Evolutionary conservation across 2,113 vertebrate genomes (phyloP).

Genomic region (Hippocampus comes): DNA sequence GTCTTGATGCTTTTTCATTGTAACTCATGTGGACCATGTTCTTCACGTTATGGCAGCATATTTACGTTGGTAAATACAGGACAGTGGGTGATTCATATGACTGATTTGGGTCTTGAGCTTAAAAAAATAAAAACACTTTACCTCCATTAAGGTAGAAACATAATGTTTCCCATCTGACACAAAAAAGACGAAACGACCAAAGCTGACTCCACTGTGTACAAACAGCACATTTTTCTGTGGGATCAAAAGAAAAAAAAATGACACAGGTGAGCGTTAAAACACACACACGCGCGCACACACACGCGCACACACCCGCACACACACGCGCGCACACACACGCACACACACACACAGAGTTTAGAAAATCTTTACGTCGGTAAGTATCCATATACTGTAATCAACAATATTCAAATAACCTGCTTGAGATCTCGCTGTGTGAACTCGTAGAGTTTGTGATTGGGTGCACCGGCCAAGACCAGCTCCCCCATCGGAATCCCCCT

Average conservation of each 20-base stretch:
- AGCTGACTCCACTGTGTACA: constrained; percentile 76
- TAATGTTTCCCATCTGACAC: constrained; percentile 85
- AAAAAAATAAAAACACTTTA: background rate
- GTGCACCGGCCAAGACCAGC: constrained; percentile 75
- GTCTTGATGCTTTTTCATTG: background rate
- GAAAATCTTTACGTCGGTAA: background rate
- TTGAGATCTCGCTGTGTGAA: constrained; percentile 81
- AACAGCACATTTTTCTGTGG: constrained; percentile 78
- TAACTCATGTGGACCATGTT: background rate
- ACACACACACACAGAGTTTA: background rate
- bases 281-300: too few relatives aligned
- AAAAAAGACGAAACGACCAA: constrained; percentile 82
- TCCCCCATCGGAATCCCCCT: constrained; percentile 83
- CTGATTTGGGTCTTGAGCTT: background rate
- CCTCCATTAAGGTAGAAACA: constrained; percentile 78
- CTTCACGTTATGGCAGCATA: background rate
- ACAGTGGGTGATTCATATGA: background rate
- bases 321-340: too few relatives aligned
- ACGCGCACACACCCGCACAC: too few relatives aligned
- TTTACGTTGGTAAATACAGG: too few relatives aligned
- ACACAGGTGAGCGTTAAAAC: background rate
- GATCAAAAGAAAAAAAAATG: background rate
- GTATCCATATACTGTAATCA: background rate
- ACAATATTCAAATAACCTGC: constrained; percentile 39
- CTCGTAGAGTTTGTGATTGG: constrained; percentile 77